Evolutionary conservation across 2,888 invertebrate species (phyloP).

Genomic region (Xanthorhoe spadicearia): DNA sequence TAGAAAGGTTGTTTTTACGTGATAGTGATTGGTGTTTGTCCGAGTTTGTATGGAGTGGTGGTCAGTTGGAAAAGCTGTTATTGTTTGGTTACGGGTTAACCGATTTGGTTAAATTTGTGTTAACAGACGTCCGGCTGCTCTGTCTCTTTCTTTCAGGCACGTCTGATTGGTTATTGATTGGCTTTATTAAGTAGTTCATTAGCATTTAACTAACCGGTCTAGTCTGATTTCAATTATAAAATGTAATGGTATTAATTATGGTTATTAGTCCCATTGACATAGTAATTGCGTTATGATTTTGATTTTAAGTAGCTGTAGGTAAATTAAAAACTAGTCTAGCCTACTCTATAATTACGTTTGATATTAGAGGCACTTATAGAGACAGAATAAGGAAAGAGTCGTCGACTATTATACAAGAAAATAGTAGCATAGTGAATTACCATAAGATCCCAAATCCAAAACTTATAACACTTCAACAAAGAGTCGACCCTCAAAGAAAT

Average conservation of each 20-base stretch:
- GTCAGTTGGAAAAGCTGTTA: slow-evolving; percentile 83
- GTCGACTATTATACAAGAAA: not conserved
- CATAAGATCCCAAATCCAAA: slow-evolving; percentile 33
- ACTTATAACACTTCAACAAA: slow-evolving; percentile 44
- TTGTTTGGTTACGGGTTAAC: slow-evolving; percentile 84
- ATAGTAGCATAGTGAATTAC: slow-evolving; percentile 9
- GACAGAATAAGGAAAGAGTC: not conserved
- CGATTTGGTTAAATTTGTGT: slow-evolving; percentile 84
- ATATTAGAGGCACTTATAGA: not conserved
- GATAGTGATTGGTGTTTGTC: slow-evolving; percentile 31
- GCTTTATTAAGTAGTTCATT: slow-evolving; percentile 69
- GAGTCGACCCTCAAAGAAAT: slow-evolving; percentile 56
- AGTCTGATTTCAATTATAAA: slow-evolving; percentile 43
- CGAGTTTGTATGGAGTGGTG: slow-evolving; percentile 51
- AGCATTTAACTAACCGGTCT: slow-evolving; percentile 58
- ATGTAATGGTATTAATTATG: slow-evolving; percentile 23
- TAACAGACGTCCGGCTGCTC: slow-evolving; percentile 75
- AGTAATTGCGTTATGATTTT: slow-evolving; percentile 16
- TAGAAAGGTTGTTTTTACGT: slow-evolving; percentile 46
- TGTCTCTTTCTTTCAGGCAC: slow-evolving; percentile 56
- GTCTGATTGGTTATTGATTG: slow-evolving; percentile 76
- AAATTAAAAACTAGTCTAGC: not conserved
- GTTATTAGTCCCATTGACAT: slow-evolving; percentile 4
- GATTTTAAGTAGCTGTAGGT: not conserved
- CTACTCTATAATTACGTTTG: not conserved